phyloP scores from a whole-genome alignment of 2,888 invertebrate genomes.

The Diogma glabrata region DNA sequence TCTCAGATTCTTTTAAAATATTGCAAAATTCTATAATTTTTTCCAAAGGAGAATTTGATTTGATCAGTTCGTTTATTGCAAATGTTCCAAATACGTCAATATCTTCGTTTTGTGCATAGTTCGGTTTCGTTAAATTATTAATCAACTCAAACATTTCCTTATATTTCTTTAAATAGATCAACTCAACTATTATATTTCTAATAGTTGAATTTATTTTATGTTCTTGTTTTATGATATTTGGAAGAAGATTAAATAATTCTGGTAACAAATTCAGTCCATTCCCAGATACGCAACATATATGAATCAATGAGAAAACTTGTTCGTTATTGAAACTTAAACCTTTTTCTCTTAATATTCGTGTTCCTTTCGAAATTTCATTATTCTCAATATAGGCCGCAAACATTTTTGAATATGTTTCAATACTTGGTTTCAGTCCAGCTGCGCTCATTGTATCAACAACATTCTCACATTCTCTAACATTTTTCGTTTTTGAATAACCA shows the following conservation, averaged over 20 bases:
- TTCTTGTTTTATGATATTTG: slow-evolving; percentile 24
- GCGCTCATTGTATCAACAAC: slow-evolving; percentile 47
- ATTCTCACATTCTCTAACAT: slow-evolving; percentile 38
- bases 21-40: slow-evolving; percentile 29
- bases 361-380: slow-evolving; percentile 29
- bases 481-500: slow-evolving; percentile 38
- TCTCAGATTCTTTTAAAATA: slow-evolving; percentile 24
- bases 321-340: slow-evolving; percentile 21
- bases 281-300: slow-evolving; percentile 13
- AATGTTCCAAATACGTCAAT: slow-evolving; percentile 43
- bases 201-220: slow-evolving; percentile 26
- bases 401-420: slow-evolving; percentile 41
- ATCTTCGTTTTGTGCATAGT: slow-evolving; percentile 36
- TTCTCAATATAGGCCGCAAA: slow-evolving; percentile 41
- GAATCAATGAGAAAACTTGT: slow-evolving; percentile 26
- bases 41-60: slow-evolving; percentile 36
- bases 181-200: slow-evolving; percentile 37
- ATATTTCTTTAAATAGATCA: slow-evolving; percentile 41
- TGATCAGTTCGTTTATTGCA: slow-evolving; percentile 47
- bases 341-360: slow-evolving; percentile 22
- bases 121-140: slow-evolving; percentile 25
- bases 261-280: slow-evolving; percentile 18
- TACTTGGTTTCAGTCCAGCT: slow-evolving; percentile 38
- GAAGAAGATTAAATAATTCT: slow-evolving; percentile 25
- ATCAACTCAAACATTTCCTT: slow-evolving; percentile 40